A percentile compares a stretch with the other conserved stretches of the same genome.
phyloP scores from a whole-genome alignment of 2,888 invertebrate genomes.

The Lithophane semibrunnea region DNA sequence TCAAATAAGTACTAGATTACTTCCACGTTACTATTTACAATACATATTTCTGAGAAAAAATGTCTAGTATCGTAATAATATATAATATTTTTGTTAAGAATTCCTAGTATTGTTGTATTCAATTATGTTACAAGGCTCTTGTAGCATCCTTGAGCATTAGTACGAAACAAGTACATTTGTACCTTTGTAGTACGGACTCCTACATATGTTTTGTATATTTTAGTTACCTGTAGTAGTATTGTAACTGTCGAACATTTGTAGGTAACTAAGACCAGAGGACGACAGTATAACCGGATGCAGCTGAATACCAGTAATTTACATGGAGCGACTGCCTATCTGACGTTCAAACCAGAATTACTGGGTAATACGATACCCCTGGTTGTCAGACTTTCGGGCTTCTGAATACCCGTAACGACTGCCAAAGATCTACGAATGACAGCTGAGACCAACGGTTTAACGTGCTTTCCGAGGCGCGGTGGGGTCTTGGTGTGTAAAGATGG shows the following conservation, averaged over 20 bases:
- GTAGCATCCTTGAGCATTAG: conserved; percentile 3
- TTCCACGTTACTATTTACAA: conserved; percentile 1
- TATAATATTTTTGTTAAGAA: not conserved
- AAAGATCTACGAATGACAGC: no score
- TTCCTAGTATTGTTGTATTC: not conserved
- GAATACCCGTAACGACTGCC: no score
- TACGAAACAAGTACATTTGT: not conserved
- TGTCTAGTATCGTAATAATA: not conserved
- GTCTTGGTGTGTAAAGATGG: no score
- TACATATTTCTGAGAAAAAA: conserved; percentile 4
- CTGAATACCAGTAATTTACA: no score
- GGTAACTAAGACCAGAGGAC: no score
- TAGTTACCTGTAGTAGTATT: not conserved
- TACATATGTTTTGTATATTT: not conserved
- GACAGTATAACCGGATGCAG: no score
- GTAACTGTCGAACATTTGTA: not conserved
- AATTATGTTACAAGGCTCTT: not conserved
- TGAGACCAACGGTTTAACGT: no score
- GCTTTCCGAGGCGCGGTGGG: no score
- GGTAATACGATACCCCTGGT: no score
- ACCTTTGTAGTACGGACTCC: not conserved
- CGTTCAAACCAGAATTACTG: no score
- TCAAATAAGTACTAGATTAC: not conserved
- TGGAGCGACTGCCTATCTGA: no score
- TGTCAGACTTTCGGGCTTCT: no score